phyloP scores from a whole-genome alignment of 2,888 invertebrate species.

The Leistus spinibarbis region DNA sequence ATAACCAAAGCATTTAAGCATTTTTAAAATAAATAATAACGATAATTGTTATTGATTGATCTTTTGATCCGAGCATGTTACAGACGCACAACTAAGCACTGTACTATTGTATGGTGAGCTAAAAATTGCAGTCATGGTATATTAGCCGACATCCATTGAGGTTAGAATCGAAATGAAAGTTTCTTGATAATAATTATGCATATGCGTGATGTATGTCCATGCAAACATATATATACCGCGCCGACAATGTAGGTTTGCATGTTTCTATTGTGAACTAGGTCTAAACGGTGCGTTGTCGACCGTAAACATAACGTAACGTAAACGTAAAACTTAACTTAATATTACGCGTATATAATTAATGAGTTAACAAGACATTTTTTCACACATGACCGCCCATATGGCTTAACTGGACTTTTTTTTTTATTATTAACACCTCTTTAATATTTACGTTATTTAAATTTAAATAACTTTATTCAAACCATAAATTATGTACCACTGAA shows the following conservation, averaged over 20 bases:
- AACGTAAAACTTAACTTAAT: background rate
- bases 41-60: no score
- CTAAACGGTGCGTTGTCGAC: background rate
- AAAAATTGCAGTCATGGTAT: background rate
- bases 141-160: background rate
- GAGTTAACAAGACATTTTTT: background rate
- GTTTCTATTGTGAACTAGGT: background rate
- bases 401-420: background rate
- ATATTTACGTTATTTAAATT: no score
- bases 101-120: no score
- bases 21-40: no score
- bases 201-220: background rate
- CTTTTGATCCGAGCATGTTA: no score
- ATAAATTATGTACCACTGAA: no score
- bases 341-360: background rate
- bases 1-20: no score
- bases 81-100: no score
- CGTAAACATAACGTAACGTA: background rate
- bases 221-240: background rate
- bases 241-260: background rate
- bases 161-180: background rate
- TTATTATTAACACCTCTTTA: background rate
- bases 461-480: no score
- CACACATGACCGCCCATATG: background rate
- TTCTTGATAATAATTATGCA: background rate